These are phyloP conservation scores for Cherax quadricarinatus DNA, from an alignment of 1,140 invertebrate genomes.

Conservation along the genomic window DNA sequence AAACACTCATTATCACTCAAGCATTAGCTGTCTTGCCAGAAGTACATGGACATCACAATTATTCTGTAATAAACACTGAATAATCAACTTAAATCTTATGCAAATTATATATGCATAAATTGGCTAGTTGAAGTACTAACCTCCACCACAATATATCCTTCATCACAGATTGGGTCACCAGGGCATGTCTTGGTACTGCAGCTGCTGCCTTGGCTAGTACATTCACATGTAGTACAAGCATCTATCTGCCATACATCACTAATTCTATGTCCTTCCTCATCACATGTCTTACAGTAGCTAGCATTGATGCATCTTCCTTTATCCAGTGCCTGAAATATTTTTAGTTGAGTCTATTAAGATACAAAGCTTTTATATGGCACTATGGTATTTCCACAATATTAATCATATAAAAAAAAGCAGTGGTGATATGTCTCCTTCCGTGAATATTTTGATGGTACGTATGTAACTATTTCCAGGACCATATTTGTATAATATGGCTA, in stretches of 20 bases:
- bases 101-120: too few species aligned
- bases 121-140: slow-evolving; percentile 1
- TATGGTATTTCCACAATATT: too few species aligned
- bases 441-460: too few species aligned
- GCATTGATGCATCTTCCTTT: slow-evolving; percentile 81
- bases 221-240: slow-evolving; percentile 87
- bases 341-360: not conserved
- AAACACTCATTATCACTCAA: too few species aligned
- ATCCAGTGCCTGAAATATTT: slow-evolving; percentile 78
- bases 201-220: slow-evolving; percentile 77
- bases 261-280: slow-evolving; percentile 81
- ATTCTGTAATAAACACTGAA: not conserved
- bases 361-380: too few species aligned
- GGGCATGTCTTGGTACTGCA: slow-evolving; percentile 71
- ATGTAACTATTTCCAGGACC: too few species aligned
- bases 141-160: slow-evolving; percentile 62
- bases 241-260: slow-evolving; percentile 82
- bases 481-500: too few species aligned
- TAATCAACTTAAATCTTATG: not conserved
- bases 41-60: too few species aligned
- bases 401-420: too few species aligned
- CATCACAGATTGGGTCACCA: slow-evolving; percentile 68
- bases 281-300: slow-evolving; percentile 82
- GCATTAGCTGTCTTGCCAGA: too few species aligned
- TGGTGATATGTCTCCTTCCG: too few species aligned